Percentiles rank a stretch among this genome's conserved stretches.
Conservation (phyloP, 1,140 invertebrate genomes). For the Platyscapa corneri region DNA sequence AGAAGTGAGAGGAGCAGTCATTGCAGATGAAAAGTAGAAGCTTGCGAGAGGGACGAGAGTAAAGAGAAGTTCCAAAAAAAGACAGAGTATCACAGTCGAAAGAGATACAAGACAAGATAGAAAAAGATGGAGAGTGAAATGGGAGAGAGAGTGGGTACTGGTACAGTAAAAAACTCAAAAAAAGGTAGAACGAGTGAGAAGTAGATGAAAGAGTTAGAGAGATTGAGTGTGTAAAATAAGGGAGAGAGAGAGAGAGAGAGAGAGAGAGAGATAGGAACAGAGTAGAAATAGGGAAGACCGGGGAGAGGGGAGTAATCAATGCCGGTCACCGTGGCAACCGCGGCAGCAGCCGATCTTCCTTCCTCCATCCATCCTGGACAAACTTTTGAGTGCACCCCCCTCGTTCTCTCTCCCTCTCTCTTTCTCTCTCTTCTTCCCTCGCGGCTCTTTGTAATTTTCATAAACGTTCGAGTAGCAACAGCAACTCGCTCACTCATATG, state of each 20-base stretch:
- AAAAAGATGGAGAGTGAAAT: slow-evolving; percentile 8
- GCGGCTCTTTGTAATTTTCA: slow-evolving; percentile 47
- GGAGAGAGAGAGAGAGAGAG: slow-evolving; percentile 43
- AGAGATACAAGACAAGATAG: slow-evolving; percentile 48
- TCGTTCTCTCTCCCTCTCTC: slow-evolving; percentile 17
- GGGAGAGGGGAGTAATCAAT: slow-evolving; percentile 68
- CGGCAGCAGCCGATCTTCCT: slow-evolving; percentile 70
- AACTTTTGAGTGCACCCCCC: slow-evolving; percentile 55
- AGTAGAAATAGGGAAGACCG: slow-evolving; percentile 51
- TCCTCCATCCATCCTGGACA: slow-evolving; percentile 69
- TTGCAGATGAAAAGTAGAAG: slow-evolving; percentile 17
- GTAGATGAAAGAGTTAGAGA: neutral
- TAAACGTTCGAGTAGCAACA: slow-evolving; percentile 41
- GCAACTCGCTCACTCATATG: neutral
- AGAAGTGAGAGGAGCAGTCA: slow-evolving; percentile 47
- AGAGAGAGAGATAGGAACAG: neutral
- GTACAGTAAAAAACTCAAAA: neutral
- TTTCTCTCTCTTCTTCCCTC: neutral
- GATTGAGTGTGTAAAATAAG: neutral
- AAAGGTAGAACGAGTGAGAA: neutral
- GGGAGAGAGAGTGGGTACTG: neutral
- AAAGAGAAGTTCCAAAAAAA: slow-evolving; percentile 41
- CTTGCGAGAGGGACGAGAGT: slow-evolving; percentile 41
- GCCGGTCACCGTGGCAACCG: slow-evolving; percentile 72
- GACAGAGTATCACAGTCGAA: slow-evolving; percentile 26